These are phyloP conservation scores for Anabacerthia variegaticeps DNA, from an alignment of 2,797 vertebrate genomes.

Conservation along the genomic window DNA sequence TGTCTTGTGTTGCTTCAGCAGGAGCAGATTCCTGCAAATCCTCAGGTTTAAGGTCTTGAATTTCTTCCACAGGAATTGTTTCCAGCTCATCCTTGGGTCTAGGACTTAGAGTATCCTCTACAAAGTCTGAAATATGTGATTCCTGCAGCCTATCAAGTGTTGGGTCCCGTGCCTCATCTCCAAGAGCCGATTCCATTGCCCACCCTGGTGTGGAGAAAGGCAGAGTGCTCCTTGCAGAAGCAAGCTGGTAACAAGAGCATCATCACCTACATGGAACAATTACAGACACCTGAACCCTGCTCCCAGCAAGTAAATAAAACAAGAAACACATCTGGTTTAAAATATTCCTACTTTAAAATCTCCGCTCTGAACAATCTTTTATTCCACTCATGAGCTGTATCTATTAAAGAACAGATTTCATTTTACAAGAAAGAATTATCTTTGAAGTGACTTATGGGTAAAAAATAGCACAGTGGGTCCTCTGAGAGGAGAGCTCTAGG, in stretches of 20 bases:
- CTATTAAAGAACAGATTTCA: neutral
- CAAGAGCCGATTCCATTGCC: neutral
- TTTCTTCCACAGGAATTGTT: neutral
- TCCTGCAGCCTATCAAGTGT: neutral
- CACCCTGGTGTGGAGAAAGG: neutral
- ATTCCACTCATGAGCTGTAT: rapidly evolving
- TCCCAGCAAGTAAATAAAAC: neutral
- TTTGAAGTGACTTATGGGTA: neutral
- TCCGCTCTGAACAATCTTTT: neutral
- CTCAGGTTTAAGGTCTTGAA: neutral
- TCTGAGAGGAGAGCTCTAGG: neutral
- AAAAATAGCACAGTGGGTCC: neutral
- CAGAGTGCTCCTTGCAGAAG: neutral
- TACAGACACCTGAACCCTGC: slow-evolving; percentile 54
- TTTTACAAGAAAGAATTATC: neutral
- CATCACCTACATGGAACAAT: neutral
- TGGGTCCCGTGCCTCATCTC: neutral
- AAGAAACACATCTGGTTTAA: neutral
- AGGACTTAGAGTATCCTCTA: neutral
- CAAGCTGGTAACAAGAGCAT: neutral
- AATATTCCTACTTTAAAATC: neutral
- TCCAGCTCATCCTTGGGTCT: neutral
- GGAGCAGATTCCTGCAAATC: neutral
- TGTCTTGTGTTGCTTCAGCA: neutral
- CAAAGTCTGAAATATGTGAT: neutral